A percentile compares a stretch with the other conserved stretches of the same genome.
Conservation (phyloP, 2,113 vertebrate genomes). For the Zosterops hypoxanthus region DNA sequence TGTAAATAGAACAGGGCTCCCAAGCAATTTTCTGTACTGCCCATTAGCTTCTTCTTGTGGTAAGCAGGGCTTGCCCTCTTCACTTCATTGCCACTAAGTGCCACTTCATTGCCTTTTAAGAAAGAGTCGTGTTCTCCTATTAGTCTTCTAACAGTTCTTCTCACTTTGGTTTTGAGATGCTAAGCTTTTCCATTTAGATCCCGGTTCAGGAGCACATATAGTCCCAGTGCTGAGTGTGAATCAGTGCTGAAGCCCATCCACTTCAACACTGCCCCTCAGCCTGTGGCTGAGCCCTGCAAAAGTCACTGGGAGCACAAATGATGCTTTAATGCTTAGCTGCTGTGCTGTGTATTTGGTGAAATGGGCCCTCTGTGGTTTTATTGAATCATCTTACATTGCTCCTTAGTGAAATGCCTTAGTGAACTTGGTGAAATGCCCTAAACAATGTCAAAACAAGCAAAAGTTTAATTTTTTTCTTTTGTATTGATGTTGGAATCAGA, state of each 20-base stretch:
- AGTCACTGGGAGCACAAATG: neutral
- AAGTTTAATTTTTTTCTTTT: neutral
- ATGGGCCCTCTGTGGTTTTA: neutral
- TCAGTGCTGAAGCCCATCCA: neutral
- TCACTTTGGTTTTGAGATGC: neutral
- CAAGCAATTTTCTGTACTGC: neutral
- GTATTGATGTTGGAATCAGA: neutral
- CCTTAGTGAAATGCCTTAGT: neutral
- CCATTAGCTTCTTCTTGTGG: neutral
- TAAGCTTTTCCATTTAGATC: neutral
- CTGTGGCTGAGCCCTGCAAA: neutral
- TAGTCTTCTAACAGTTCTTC: neutral
- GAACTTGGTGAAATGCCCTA: neutral
- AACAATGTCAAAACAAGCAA: neutral
- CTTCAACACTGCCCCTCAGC: neutral
- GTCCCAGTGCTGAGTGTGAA: neutral
- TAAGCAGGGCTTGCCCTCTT: neutral
- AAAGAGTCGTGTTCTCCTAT: neutral
- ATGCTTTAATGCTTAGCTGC: neutral
- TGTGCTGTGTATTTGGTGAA: neutral
- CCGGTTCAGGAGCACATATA: neutral
- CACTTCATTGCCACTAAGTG: neutral
- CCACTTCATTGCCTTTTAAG: neutral
- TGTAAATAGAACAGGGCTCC: neutral
- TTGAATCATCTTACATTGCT: neutral